Conservation (phyloP, 2,797 vertebrate genomes). For the Sebastes ruberrimus region DNA sequence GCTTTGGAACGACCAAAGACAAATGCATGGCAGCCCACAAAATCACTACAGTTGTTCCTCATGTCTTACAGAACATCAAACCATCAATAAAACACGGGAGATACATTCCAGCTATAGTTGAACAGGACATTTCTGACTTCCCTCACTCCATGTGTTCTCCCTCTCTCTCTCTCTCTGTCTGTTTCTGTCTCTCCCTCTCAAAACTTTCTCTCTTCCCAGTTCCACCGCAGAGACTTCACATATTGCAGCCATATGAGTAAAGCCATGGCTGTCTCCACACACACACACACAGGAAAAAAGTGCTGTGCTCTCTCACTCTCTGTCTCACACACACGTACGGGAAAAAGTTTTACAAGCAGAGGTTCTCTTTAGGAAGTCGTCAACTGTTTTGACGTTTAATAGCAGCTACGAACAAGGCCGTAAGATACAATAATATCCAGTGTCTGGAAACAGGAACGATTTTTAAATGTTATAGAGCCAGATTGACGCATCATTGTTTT, state of each 20-base stretch:
- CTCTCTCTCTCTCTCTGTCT: constrained; percentile 43
- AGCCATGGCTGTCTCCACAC: constrained; percentile 63
- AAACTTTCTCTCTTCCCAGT: constrained; percentile 76
- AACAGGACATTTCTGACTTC: constrained; percentile 77
- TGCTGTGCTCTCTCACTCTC: constrained; percentile 52
- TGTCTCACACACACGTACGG: constrained; percentile 47
- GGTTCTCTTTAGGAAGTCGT: constrained; percentile 79
- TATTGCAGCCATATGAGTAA: constrained; percentile 81
- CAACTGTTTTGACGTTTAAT: constrained; percentile 79
- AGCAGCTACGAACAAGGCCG: constrained; percentile 71
- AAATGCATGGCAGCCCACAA: constrained; percentile 75
- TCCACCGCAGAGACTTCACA: constrained; percentile 78
- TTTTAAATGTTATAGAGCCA: neutral
- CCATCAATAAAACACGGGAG: constrained; percentile 79
- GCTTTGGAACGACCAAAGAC: constrained; percentile 64
- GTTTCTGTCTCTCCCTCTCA: constrained; percentile 23
- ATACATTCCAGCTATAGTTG: constrained; percentile 75
- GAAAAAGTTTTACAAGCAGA: constrained; percentile 76
- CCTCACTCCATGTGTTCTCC: constrained; percentile 67
- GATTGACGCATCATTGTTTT: constrained; percentile 7
- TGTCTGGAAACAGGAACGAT: constrained; percentile 47
- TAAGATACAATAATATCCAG: constrained; percentile 70
- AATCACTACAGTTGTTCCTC: constrained; percentile 78
- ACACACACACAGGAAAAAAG: constrained; percentile 43
- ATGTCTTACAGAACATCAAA: constrained; percentile 77